Evolutionary conservation across 2,888 invertebrate species (phyloP).

Genomic region (Trichopoda pennipes): DNA sequence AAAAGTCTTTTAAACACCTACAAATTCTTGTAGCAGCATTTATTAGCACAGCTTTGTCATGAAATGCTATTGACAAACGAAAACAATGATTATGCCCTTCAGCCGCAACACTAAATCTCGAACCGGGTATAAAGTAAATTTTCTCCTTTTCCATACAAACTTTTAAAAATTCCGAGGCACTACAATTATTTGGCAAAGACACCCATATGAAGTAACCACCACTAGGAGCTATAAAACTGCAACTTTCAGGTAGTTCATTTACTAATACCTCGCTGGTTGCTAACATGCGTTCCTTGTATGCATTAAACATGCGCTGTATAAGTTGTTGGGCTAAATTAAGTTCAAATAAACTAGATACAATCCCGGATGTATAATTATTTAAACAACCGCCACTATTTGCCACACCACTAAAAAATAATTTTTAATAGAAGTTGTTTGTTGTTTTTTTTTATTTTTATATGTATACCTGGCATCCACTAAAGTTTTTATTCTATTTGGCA

Average conservation of each 20-base stretch:
- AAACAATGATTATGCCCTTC: conserved; percentile 79
- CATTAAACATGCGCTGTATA: conserved; percentile 78
- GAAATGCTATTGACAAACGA: conserved; percentile 82
- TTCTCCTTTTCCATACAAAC: conserved; percentile 80
- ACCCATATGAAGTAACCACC: conserved; percentile 86
- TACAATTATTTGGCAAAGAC: conserved; percentile 80
- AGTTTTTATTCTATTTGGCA: conserved; percentile 80
- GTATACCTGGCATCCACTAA: conserved; percentile 79
- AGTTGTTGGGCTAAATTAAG: conserved; percentile 82
- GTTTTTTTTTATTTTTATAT: background rate
- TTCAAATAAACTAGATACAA: conserved; percentile 82
- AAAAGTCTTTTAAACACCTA: conserved; percentile 76
- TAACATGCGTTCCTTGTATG: conserved; percentile 81
- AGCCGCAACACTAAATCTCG: conserved; percentile 79
- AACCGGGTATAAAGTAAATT: conserved; percentile 81
- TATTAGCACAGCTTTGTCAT: conserved; percentile 77
- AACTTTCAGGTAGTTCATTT: conserved; percentile 80
- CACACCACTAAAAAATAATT: conserved; percentile 71
- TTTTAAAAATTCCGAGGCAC: conserved; percentile 79
- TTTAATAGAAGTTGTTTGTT: background rate
- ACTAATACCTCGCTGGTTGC: conserved; percentile 80
- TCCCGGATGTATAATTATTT: conserved; percentile 83
- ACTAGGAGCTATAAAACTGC: conserved; percentile 80
- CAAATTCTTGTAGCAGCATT: conserved; percentile 80
- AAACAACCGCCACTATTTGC: conserved; percentile 83